Conservation (phyloP, 23 tunicate genomes). For the Trididemnum miniatum region DNA sequence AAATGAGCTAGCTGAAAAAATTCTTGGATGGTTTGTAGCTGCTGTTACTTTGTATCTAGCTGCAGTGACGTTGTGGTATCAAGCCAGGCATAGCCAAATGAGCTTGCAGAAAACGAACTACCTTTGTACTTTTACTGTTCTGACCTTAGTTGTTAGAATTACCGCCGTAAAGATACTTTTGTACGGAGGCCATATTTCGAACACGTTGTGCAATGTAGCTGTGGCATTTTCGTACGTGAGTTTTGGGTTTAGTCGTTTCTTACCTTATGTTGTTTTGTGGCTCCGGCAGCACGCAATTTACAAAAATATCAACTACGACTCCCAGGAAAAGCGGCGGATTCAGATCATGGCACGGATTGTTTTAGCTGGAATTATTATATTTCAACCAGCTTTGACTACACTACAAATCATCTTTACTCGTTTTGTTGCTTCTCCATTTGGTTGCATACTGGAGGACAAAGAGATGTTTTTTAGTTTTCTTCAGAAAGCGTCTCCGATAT, state of each 20-base stretch:
- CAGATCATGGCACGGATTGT: not conserved
- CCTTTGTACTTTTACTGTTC: not conserved
- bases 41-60: not conserved
- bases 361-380: constrained; percentile 7
- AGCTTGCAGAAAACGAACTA: not conserved
- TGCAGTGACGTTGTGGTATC: not conserved
- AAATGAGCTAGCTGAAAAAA: not conserved
- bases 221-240: not conserved
- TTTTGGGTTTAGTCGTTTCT: not conserved
- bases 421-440: not conserved
- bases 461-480: not conserved
- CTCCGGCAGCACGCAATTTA: constrained; percentile 10
- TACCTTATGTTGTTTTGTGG: constrained; percentile 29
- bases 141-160: constrained; percentile 6
- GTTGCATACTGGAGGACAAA: not conserved
- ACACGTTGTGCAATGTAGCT: not conserved
- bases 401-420: constrained; percentile 10
- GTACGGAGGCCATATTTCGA: constrained; percentile 3
- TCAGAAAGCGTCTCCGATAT: constrained; percentile 13
- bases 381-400: not conserved
- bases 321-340: not conserved
- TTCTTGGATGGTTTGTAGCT: not conserved
- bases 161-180: not conserved
- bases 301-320: not conserved
- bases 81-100: not conserved